Evolutionary conservation across 1,140 invertebrate species (phyloP), one percentile per base, ranked within the genome.

Genomic region (Trichogramma pretiosum): DNA sequence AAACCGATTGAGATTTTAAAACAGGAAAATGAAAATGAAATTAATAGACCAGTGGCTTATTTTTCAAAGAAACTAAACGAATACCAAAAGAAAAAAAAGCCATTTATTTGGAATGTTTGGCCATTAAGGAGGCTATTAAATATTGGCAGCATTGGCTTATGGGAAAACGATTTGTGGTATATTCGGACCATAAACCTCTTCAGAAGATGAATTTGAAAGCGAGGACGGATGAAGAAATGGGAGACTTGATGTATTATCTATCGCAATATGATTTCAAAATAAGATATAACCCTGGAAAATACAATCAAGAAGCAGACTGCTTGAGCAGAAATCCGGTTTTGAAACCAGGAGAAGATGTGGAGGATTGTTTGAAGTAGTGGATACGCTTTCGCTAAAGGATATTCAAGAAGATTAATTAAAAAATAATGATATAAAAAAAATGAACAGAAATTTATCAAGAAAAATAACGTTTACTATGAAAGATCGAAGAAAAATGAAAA

Each of bases 1-100:
- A 8, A 44, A 26, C 49, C 56, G 30, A 52, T 54, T 46, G 24
- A 44, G 10, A 56, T 58, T 41, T 34, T 34, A 34, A 34, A 34
- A 34, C 33, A 34, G 16, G 11, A 5, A 34, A 8, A 34, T 5
- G 5, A 8, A n/a, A 34, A 34, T 34, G 33, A 14, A 5, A 34
- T 8, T 11, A 16, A n/a, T n/a, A 34, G 16, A 34, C 33, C 33
- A 34, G 33, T 34, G n/a, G 33, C 33, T 11, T 34, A 34, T n/a
- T 34, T 34, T n/a, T 34, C 33, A 34, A 34, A 34, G 16, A 34
- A 34, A n/a, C 16, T 34, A 34, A 34, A 34, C n/a, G 33, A 34
- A 34, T n/a, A 8, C 9, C 33, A 34, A 34, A 34, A 34, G 16
- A 16, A 34, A 16, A 34, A 34, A 34, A 34, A 34, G 16, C 24